Percentiles rank a stretch among this genome's conserved stretches.
phyloP scores from a whole-genome alignment of 1,140 invertebrate genomes.

The Pteromalus puparum region DNA sequence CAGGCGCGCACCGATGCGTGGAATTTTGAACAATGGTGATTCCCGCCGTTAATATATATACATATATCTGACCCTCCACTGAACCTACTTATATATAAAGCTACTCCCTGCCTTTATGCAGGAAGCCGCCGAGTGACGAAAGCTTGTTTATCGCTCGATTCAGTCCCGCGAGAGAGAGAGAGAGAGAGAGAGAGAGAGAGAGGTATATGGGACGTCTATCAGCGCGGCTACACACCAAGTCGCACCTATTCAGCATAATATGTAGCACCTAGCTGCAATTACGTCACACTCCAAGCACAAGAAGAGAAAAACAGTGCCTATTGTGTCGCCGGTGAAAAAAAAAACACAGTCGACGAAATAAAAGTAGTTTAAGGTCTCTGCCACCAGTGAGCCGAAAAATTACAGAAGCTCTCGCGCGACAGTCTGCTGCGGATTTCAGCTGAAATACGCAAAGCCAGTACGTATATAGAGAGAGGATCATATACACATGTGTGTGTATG shows the following conservation, averaged over 20 bases:
- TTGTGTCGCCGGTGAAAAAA: not conserved
- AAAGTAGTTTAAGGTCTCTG: slow-evolving; percentile 43
- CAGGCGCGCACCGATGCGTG: slow-evolving; percentile 59
- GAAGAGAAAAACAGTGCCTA: not conserved
- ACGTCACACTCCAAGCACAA: not conserved
- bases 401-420: not conserved
- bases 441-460: slow-evolving; percentile 55
- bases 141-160: slow-evolving; percentile 50
- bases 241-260: slow-evolving; percentile 23
- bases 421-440: slow-evolving; percentile 56
- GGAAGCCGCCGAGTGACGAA: slow-evolving; percentile 38
- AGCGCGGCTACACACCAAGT: not conserved
- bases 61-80: slow-evolving; percentile 31
- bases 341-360: not conserved
- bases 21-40: slow-evolving; percentile 59
- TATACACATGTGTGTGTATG: no score
- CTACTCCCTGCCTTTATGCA: not conserved
- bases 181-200: no score
- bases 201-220: not conserved
- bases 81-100: not conserved
- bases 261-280: slow-evolving; percentile 16
- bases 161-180: no score
- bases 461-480: no score
- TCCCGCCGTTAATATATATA: slow-evolving; percentile 55
- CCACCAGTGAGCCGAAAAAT: slow-evolving; percentile 41